Conservation (phyloP, 1,140 invertebrate genomes). For the Cherax quadricarinatus region DNA sequence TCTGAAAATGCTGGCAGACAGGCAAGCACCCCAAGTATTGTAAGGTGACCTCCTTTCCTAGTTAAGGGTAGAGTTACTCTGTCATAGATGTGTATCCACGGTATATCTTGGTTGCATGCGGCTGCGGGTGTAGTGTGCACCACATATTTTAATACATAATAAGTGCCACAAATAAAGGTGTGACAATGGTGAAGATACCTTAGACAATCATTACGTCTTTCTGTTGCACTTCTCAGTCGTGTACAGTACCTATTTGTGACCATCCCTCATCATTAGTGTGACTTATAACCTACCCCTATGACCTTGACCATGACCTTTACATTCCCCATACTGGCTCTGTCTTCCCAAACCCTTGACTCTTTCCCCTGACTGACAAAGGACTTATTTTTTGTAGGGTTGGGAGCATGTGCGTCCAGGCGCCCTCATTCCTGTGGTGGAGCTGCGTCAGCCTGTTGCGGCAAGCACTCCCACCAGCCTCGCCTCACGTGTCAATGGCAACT, state of each 20-base stretch:
- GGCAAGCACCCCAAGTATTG: constrained; percentile 25
- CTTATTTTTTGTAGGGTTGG: constrained; percentile 69
- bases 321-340: background rate
- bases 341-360: constrained; percentile 21
- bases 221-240: background rate
- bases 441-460: constrained; percentile 46
- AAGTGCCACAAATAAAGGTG: background rate
- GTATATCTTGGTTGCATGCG: background rate
- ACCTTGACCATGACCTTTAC: constrained; percentile 14
- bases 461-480: constrained; percentile 59
- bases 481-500: constrained; percentile 35
- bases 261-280: background rate
- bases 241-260: background rate
- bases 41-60: background rate
- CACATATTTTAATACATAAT: background rate
- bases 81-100: background rate
- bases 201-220: background rate
- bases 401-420: constrained; percentile 59
- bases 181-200: background rate
- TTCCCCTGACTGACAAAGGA: constrained; percentile 62
- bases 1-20: background rate
- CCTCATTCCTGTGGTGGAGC: constrained; percentile 64
- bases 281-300: background rate
- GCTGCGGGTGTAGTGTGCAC: background rate
- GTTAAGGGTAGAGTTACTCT: background rate